These are phyloP conservation scores for Mantis religiosa DNA, from an alignment of 2,888 invertebrate genomes.

Conservation along the genomic window DNA sequence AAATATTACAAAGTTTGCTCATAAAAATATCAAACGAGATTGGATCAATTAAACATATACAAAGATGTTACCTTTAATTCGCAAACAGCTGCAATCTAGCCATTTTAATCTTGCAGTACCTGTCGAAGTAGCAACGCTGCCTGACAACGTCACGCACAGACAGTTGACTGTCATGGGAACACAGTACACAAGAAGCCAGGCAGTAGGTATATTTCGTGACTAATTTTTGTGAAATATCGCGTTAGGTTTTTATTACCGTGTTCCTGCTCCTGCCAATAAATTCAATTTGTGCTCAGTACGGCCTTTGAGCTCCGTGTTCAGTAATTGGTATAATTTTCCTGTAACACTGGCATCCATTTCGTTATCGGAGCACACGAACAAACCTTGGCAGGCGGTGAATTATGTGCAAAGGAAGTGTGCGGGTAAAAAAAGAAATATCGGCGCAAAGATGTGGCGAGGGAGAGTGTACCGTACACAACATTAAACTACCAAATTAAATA, in stretches of 20 bases:
- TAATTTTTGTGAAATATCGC: neutral
- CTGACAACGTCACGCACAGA: no score
- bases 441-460: neutral
- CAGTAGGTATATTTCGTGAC: neutral
- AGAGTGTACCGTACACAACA: no score
- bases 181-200: no score
- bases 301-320: neutral
- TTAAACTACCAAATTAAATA: no score
- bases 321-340: neutral
- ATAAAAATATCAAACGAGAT: no score
- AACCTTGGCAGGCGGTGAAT: neutral
- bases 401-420: neutral
- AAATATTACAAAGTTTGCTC: no score
- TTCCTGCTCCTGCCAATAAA: neutral
- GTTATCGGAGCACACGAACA: neutral
- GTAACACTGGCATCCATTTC: neutral
- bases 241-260: neutral
- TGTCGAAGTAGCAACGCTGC: no score
- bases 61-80: no score
- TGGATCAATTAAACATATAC: no score
- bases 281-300: neutral
- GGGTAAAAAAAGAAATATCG: neutral
- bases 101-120: no score
- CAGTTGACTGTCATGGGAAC: no score
- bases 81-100: no score